Percentiles rank a stretch among this genome's conserved stretches.
These are phyloP conservation scores for Aythya baeri DNA, from an alignment of 2,113 vertebrate species.

Conservation along the genomic window DNA sequence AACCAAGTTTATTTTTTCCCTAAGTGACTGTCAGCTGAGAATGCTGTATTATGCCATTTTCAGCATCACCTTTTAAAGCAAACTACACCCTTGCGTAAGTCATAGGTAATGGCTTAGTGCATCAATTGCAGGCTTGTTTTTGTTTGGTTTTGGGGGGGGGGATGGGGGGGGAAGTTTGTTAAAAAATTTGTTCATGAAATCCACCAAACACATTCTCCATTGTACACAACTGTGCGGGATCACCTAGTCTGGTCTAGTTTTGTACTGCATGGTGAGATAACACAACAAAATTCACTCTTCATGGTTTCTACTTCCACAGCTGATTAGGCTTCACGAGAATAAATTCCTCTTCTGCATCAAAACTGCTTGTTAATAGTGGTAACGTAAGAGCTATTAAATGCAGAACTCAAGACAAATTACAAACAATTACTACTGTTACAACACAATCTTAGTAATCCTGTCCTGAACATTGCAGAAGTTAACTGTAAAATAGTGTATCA, in stretches of 20 bases:
- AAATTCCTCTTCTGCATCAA: not conserved
- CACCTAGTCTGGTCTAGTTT: not conserved
- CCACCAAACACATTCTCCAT: not conserved
- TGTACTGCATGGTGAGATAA: not conserved
- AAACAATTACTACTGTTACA: not conserved
- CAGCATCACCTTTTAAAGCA: not conserved
- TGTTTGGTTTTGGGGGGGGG: not conserved
- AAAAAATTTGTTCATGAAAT: not conserved
- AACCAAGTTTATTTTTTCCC: not conserved
- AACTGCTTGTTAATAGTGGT: not conserved
- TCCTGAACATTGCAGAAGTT: not conserved
- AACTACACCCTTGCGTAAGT: not conserved
- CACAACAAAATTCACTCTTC: not conserved
- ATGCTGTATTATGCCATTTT: not conserved
- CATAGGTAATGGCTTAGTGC: not conserved
- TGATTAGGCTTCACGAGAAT: not conserved
- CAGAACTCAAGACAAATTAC: not conserved
- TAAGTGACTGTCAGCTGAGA: not conserved
- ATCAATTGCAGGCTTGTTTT: not conserved
- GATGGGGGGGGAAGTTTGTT: too few relatives aligned
- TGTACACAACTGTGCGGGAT: not conserved
- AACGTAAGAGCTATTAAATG: not conserved
- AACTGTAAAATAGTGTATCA: rapidly evolving
- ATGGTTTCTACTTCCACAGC: not conserved
- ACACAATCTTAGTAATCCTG: not conserved